Evolutionary conservation across 37 sponge, comb jelly and placozoan genomes (phyloP), one percentile per base, ranked within the genome.

Genomic region (Cladorhizidae sp.): DNA sequence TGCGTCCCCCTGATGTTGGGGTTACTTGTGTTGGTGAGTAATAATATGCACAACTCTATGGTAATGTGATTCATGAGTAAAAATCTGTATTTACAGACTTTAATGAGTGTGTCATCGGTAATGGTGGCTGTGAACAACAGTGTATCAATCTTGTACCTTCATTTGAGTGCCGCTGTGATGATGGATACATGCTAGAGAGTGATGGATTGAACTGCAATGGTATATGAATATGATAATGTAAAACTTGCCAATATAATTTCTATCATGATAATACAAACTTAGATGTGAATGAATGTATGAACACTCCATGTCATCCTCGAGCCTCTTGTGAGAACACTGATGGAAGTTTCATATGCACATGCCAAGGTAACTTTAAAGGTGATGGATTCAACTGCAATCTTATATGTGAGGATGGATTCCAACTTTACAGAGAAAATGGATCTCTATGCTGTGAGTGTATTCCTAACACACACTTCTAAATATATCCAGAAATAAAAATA

Each of bases 261-360:
- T n/a, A n/a, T n/a, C 1, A 64, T 7, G 20, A 29, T 58, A n/a
- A n/a, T n/a, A n/a, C n/a, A n/a, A n/a, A n/a, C n/a, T n/a, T n/a
- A 85, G 86, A 85, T 78, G 77, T 85, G 21, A 78, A 85, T 78
- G 86, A 85, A 26, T 85, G 86, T 78, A 36, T 12, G 12, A 40
- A 17, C 14, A 43, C 26, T 41, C 37, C 61, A 11, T 85, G 86
- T 72, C 69, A 72, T 41, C 32, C 35, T 2, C 58, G 77, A 63
- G 81, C 81, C 23, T 38, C 42, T 14, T 85, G 86, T 62, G 62
- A 0, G 18, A 72, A 85, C 52, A 85, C 38, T 61, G 56, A 41
- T 37, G 86, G 86, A 1, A 72, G 70, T 40, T 84, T 58, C 52
- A 25, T 22, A 1, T 84, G 85, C 76, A 70, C 43, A 15, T 84